phyloP scores from a whole-genome alignment of 2,797 vertebrate species.

The Catamblyrhynchus diadema region DNA sequence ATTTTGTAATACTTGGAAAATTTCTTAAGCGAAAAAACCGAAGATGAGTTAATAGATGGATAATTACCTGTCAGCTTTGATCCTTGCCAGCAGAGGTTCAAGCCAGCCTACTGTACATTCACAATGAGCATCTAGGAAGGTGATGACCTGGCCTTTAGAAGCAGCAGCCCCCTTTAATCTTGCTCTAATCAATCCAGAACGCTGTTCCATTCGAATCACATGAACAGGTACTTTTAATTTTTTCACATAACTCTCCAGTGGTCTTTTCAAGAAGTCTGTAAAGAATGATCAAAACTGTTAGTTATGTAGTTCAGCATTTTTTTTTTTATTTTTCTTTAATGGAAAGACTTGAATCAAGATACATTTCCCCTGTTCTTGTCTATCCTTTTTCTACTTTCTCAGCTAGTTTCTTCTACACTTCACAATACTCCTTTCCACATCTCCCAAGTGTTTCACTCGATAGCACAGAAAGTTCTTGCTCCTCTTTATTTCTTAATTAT shows the following conservation, averaged over 20 bases:
- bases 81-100: conserved; percentile 93
- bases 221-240: conserved; percentile 90
- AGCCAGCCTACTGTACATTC: conserved; percentile 98
- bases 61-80: conserved; percentile 93
- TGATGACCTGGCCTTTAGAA: conserved; percentile 97
- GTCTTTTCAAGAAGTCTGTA: conserved; percentile 94
- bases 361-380: background rate
- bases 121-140: conserved; percentile 97
- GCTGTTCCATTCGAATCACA: conserved; percentile 96
- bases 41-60: background rate
- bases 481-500: background rate
- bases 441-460: background rate
- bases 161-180: conserved; percentile 94
- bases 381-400: background rate
- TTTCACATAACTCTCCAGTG: conserved; percentile 91
- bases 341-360: background rate
- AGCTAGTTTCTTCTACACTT: background rate
- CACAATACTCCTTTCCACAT: background rate
- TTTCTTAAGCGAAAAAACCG: background rate
- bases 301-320: background rate
- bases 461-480: background rate
- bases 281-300: conserved; percentile 10
- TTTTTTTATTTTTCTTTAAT: background rate
- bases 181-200: conserved; percentile 94
- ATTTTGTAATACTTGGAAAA: background rate